phyloP scores from a whole-genome alignment of 92 coral and sea anemone genomes.

The Siderastrea siderea region DNA sequence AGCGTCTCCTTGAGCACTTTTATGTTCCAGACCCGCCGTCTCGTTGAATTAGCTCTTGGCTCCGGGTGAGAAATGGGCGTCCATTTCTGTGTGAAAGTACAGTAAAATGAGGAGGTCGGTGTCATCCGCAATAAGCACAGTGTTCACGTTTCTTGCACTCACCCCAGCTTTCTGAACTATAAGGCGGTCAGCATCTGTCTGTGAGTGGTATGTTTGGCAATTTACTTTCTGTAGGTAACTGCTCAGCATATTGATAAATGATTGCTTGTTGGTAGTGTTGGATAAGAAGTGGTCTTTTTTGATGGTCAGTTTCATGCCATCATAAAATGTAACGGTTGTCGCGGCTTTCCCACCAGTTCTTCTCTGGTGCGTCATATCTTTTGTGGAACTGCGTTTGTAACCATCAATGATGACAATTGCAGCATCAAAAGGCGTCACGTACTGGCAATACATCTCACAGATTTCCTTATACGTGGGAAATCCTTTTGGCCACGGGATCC shows the following conservation, averaged over 20 bases:
- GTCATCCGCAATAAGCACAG: conserved; percentile 63
- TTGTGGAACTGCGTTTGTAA: conserved; percentile 9
- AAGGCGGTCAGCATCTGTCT: conserved; percentile 62
- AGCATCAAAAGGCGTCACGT: not conserved
- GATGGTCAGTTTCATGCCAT: conserved; percentile 50
- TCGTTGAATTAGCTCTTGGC: too few relatives aligned
- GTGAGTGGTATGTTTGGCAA: too few relatives aligned
- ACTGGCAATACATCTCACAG: too few relatives aligned
- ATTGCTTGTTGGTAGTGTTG: conserved; percentile 56
- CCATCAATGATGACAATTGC: conserved; percentile 5
- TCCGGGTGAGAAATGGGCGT: too few relatives aligned
- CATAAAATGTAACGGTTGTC: conserved; percentile 43
- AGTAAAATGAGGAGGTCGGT: conserved; percentile 64
- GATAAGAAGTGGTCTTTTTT: conserved; percentile 62
- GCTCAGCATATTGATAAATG: conserved; percentile 50
- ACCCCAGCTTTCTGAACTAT: conserved; percentile 61
- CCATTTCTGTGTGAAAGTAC: too few relatives aligned
- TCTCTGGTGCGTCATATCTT: conserved; percentile 51
- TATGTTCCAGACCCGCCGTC: too few relatives aligned
- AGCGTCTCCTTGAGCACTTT: too few relatives aligned
- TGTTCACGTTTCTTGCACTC: conserved; percentile 2
- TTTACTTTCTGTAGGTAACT: too few relatives aligned
- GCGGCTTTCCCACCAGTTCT: conserved; percentile 38
- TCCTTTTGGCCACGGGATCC: conserved; percentile 12
- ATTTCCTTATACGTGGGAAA: too few relatives aligned